Evolutionary conservation across 2,797 vertebrate species (phyloP).

Genomic region (Cottoperca gobio): DNA sequence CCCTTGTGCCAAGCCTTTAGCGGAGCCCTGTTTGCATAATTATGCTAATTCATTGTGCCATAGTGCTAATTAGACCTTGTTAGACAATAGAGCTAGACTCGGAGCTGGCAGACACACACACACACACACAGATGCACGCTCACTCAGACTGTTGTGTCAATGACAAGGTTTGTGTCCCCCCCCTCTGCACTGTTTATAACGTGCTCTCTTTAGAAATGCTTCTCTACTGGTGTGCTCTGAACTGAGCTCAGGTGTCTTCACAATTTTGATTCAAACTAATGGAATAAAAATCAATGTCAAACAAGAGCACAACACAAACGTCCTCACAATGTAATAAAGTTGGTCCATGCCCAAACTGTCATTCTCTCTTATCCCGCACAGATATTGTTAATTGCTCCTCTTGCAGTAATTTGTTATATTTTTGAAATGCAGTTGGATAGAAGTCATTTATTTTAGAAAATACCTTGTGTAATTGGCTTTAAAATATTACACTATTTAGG

Average conservation of each 20-base stretch:
- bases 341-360: constrained; percentile 1
- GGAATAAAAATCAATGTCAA: constrained; percentile 64
- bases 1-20: constrained; percentile 81
- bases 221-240: constrained; percentile 60
- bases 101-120: constrained; percentile 70
- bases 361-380: constrained; percentile 11
- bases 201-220: constrained; percentile 72
- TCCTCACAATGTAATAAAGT: constrained; percentile 25
- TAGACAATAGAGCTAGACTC: constrained; percentile 83
- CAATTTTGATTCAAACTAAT: constrained; percentile 66
- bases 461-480: not conserved
- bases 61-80: constrained; percentile 86
- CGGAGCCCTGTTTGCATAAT: constrained; percentile 85
- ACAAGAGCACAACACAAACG: constrained; percentile 31
- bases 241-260: constrained; percentile 74
- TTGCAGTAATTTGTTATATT: constrained; percentile 7
- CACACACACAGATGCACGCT: constrained; percentile 54
- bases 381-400: constrained; percentile 24
- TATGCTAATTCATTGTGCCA: constrained; percentile 87
- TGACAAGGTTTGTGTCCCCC: constrained; percentile 80
- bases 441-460: not conserved
- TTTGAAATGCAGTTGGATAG: not conserved
- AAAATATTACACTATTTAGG: not conserved
- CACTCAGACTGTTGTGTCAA: constrained; percentile 80
- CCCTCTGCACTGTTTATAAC: constrained; percentile 80